These are phyloP conservation scores for Caenorhabditis parvicauda DNA, from an alignment of 2,888 invertebrate genomes.

Conservation along the genomic window DNA sequence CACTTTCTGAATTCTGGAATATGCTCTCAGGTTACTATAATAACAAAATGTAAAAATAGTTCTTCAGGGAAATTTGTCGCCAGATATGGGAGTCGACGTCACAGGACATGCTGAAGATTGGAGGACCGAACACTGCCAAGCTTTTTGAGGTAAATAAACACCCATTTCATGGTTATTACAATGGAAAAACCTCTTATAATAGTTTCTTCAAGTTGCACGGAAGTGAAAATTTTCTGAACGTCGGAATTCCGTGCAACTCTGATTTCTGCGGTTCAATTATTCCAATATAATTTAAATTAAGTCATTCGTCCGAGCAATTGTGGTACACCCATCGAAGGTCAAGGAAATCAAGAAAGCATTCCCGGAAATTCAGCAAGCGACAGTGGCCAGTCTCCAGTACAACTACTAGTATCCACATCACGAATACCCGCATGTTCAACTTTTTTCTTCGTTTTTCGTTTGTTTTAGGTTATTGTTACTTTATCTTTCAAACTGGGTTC, in stretches of 20 bases:
- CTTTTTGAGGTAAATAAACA: constrained; percentile 42
- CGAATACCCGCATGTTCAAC: no score
- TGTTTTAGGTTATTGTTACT: no score
- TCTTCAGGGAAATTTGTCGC: constrained; percentile 40
- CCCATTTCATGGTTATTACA: background rate
- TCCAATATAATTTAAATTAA: no score
- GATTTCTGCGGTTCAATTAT: no score
- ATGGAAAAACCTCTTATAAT: background rate
- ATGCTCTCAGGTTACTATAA: background rate
- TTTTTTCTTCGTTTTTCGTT: no score
- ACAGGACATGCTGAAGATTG: constrained; percentile 40
- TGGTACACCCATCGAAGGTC: constrained; percentile 47
- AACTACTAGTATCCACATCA: no score
- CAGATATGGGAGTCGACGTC: constrained; percentile 48
- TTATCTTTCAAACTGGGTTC: no score
- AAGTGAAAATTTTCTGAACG: no score
- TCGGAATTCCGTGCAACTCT: no score
- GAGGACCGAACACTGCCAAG: constrained; percentile 33
- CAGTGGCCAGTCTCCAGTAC: background rate
- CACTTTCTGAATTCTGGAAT: no score
- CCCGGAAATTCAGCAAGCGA: constrained; percentile 17
- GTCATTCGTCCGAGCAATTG: constrained; percentile 38
- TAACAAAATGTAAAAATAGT: background rate
- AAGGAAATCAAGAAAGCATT: constrained; percentile 47
- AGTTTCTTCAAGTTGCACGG: background rate